Conservation (phyloP, 2,888 invertebrate species). For the Labia minor region DNA sequence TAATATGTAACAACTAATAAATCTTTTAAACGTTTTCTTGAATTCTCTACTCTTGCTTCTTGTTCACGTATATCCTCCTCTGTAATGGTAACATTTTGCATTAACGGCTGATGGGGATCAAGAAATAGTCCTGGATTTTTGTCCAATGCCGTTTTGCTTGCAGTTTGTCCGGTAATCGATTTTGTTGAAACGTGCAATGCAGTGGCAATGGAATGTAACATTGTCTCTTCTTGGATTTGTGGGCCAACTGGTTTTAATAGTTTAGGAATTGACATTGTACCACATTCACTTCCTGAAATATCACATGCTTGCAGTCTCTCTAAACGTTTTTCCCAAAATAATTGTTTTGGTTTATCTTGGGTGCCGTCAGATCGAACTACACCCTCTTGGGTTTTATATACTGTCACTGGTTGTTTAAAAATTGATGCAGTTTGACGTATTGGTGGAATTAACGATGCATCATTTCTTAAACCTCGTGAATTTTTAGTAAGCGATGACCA, state of each 20-base stretch:
- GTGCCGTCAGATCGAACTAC: slow-evolving; percentile 79
- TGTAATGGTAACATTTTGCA: slow-evolving; percentile 78
- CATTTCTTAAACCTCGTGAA: slow-evolving; percentile 64
- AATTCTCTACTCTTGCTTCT: slow-evolving; percentile 80
- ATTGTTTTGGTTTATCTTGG: slow-evolving; percentile 81
- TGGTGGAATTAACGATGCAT: slow-evolving; percentile 84
- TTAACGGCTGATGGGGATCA: slow-evolving; percentile 91
- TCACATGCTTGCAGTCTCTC: slow-evolving; percentile 81
- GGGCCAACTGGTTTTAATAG: slow-evolving; percentile 74
- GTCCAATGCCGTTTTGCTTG: slow-evolving; percentile 65
- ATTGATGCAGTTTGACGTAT: slow-evolving; percentile 96
- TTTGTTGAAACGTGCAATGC: slow-evolving; percentile 80
- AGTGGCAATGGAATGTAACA: slow-evolving; percentile 88
- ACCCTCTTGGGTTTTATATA: slow-evolving; percentile 83
- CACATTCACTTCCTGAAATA: slow-evolving; percentile 69
- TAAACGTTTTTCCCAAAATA: slow-evolving; percentile 48
- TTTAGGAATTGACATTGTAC: slow-evolving; percentile 74
- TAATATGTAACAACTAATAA: background rate
- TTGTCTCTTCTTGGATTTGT: slow-evolving; percentile 74
- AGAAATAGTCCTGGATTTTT: slow-evolving; percentile 90
- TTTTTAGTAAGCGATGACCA: background rate
- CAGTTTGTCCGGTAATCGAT: slow-evolving; percentile 82
- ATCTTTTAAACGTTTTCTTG: slow-evolving; percentile 45
- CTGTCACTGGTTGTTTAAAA: slow-evolving; percentile 96
- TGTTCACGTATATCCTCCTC: slow-evolving; percentile 90